Evolutionary conservation across 2,113 vertebrate genomes (phyloP).

Genomic region (Blennius ocellaris): DNA sequence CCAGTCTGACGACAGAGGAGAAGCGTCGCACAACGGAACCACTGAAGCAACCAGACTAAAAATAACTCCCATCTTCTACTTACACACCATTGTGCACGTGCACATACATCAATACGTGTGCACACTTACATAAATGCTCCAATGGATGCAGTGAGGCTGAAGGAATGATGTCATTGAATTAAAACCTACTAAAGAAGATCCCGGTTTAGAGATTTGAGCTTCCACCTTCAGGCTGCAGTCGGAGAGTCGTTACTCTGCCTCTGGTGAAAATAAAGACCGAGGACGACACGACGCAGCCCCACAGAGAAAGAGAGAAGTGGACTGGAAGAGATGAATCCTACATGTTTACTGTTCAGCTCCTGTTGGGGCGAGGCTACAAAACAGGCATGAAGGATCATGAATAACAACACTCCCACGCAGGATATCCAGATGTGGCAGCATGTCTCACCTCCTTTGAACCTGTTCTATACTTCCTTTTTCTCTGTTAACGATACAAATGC

Average conservation of each 20-base stretch:
- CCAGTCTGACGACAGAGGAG: slow-evolving; percentile 18
- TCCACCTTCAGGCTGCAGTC: slow-evolving; percentile 68
- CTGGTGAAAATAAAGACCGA: slow-evolving; percentile 53
- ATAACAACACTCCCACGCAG: neutral
- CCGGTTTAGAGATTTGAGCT: slow-evolving; percentile 70
- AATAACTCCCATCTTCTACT: slow-evolving; percentile 43
- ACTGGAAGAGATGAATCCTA: slow-evolving; percentile 46
- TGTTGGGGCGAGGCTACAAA: slow-evolving; percentile 11
- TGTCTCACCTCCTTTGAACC: neutral
- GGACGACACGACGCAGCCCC: slow-evolving; percentile 36
- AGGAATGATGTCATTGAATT: slow-evolving; percentile 66
- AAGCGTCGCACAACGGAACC: slow-evolving; percentile 38
- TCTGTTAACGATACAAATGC: no score
- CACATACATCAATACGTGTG: slow-evolving; percentile 34
- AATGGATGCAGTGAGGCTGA: slow-evolving; percentile 62
- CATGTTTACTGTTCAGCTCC: slow-evolving; percentile 43
- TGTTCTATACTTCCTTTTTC: neutral
- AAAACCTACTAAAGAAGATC: slow-evolving; percentile 35
- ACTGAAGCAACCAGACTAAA: slow-evolving; percentile 44
- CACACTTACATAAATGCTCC: slow-evolving; percentile 37
- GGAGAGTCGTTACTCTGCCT: slow-evolving; percentile 64
- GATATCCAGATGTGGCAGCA: slow-evolving; percentile 24
- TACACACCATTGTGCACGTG: neutral
- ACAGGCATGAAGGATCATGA: slow-evolving; percentile 9
- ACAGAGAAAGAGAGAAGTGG: slow-evolving; percentile 48